Conservation (phyloP, 1,140 invertebrate genomes). For the Subanguina moxae region DNA sequence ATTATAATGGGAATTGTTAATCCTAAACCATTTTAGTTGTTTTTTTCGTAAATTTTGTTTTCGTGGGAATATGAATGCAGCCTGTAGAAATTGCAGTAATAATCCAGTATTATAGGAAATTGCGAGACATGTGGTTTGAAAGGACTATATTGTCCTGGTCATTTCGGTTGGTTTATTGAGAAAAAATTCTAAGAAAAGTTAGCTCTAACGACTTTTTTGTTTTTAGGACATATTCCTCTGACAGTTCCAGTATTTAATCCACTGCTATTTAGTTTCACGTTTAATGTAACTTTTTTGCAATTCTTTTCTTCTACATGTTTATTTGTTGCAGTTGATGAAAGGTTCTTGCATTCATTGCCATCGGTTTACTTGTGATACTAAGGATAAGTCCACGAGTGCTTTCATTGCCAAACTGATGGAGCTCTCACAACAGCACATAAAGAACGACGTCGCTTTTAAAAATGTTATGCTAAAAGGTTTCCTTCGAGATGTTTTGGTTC, state of each 20-base stretch:
- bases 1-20: no score
- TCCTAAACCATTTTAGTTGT: no score
- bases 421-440: not conserved
- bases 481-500: constrained; percentile 32
- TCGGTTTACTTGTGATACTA: constrained; percentile 53
- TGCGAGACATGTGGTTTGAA: constrained; percentile 78
- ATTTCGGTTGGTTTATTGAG: constrained; percentile 74
- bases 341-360: constrained; percentile 65
- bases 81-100: no score
- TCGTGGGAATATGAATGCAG: no score
- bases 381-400: constrained; percentile 58
- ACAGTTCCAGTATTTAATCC: constrained; percentile 86
- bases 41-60: no score
- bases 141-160: constrained; percentile 75
- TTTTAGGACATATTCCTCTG: constrained; percentile 73
- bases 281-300: constrained; percentile 63
- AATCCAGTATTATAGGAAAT: constrained; percentile 63
- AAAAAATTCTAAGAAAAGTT: no score
- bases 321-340: constrained; percentile 64
- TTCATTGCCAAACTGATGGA: constrained; percentile 71
- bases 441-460: constrained; percentile 19
- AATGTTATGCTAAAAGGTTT: constrained; percentile 25
- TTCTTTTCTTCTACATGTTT: not conserved
- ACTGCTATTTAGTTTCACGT: constrained; percentile 74
- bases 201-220: not conserved